Conservation (phyloP, 2,797 vertebrate species). For the Labroides dimidiatus region DNA sequence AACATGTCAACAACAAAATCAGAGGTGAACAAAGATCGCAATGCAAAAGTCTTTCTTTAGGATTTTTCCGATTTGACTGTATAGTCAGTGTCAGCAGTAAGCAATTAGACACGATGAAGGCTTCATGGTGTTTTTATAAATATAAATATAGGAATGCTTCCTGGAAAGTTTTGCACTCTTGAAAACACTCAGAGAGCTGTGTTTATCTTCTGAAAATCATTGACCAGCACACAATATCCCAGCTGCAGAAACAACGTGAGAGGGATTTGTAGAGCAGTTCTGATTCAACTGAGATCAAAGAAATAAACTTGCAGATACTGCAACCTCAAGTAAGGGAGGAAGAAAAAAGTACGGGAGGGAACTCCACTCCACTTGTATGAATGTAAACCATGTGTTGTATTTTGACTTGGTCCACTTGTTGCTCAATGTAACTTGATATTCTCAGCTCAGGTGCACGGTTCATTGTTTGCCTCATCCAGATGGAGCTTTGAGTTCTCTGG, state of each 20-base stretch:
- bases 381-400: neutral
- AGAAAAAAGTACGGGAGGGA: neutral
- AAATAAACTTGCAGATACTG: no score
- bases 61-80: neutral
- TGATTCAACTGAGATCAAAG: neutral
- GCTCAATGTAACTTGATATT: constrained; percentile 42
- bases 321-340: no score
- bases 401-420: constrained; percentile 8
- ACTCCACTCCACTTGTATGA: neutral
- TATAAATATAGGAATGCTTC: no score
- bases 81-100: neutral
- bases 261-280: neutral
- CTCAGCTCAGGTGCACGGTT: constrained; percentile 1
- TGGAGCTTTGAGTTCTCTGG: constrained; percentile 33
- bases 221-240: neutral
- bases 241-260: neutral
- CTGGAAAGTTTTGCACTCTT: neutral
- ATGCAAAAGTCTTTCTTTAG: neutral
- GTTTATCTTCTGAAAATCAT: neutral
- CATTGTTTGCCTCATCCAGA: constrained; percentile 42
- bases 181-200: neutral
- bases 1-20: constrained; percentile 94
- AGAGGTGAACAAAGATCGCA: constrained; percentile 80
- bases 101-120: neutral
- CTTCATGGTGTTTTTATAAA: no score